phyloP scores from a whole-genome alignment of 1,140 invertebrate genomes.

The Drosophila erecta region DNA sequence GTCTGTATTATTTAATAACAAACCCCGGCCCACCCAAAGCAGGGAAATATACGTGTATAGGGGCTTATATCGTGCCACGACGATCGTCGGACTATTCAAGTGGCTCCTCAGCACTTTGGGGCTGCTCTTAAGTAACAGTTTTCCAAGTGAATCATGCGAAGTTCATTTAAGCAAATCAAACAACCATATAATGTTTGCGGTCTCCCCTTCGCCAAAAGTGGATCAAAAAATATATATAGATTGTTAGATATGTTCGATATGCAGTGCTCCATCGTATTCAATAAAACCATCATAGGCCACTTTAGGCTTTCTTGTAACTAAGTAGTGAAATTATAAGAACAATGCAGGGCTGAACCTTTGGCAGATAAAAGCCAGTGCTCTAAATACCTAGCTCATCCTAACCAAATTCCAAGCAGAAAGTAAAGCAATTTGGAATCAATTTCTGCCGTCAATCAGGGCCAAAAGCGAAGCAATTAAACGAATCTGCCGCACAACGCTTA shows the following conservation, averaged over 20 bases:
- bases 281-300: no score
- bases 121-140: conserved; percentile 22
- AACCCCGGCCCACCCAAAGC: conserved; percentile 5
- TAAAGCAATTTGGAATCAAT: conserved; percentile 34
- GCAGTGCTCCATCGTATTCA: not conserved
- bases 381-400: not conserved
- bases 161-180: conserved; percentile 53
- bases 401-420: not conserved
- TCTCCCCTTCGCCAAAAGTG: not conserved
- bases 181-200: conserved; percentile 33
- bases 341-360: no score
- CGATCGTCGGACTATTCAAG: conserved; percentile 46
- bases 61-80: conserved; percentile 5
- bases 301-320: not conserved
- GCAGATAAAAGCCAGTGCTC: no score
- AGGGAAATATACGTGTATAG: not conserved
- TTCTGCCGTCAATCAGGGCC: conserved; percentile 28
- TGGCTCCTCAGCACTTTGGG: conserved; percentile 37
- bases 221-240: conserved; percentile 3
- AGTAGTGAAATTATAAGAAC: not conserved
- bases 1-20: conserved; percentile 48
- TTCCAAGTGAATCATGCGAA: conserved; percentile 52
- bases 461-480: conserved; percentile 37
- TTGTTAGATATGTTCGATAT: not conserved
- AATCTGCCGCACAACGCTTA: conserved; percentile 8